A percentile compares a stretch with the other conserved stretches of the same genome.
phyloP scores from a whole-genome alignment of 2,113 vertebrate species.

The Sorex araneus region DNA sequence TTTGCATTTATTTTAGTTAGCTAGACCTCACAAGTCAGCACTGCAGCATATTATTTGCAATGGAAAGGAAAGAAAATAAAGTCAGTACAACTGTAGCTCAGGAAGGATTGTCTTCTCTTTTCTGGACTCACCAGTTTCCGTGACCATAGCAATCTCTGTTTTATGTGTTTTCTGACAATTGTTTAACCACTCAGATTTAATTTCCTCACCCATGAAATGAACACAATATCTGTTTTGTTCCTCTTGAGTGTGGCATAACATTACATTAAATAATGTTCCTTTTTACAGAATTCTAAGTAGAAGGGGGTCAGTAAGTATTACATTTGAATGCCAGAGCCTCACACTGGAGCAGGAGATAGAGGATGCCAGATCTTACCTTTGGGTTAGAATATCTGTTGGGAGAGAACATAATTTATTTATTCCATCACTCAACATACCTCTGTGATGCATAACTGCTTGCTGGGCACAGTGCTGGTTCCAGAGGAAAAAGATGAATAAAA shows the following conservation, averaged over 20 bases:
- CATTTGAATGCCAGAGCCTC: not conserved
- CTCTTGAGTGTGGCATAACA: slow-evolving; percentile 35
- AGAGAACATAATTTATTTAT: not conserved
- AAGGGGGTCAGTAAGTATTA: not conserved
- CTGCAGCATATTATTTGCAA: not conserved
- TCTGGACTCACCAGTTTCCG: not conserved
- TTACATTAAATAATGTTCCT: not conserved
- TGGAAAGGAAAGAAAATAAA: not conserved
- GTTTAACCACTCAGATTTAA: not conserved
- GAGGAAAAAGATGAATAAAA: not conserved
- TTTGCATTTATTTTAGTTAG: slow-evolving; percentile 2
- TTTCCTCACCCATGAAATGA: not conserved
- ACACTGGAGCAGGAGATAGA: not conserved
- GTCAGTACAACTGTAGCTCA: accelerated
- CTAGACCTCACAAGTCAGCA: not conserved
- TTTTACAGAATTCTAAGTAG: not conserved
- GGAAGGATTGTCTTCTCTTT: accelerated
- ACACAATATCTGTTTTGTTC: not conserved
- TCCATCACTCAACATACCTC: not conserved
- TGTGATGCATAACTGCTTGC: not conserved
- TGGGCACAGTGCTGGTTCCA: not conserved
- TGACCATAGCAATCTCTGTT: no score
- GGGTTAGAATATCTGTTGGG: not conserved
- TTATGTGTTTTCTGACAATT: not conserved
- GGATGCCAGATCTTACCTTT: not conserved